Evolutionary conservation across 2,888 invertebrate genomes (phyloP), one percentile per base, ranked within the genome.

Genomic region (Euspilapteryx auroguttella): DNA sequence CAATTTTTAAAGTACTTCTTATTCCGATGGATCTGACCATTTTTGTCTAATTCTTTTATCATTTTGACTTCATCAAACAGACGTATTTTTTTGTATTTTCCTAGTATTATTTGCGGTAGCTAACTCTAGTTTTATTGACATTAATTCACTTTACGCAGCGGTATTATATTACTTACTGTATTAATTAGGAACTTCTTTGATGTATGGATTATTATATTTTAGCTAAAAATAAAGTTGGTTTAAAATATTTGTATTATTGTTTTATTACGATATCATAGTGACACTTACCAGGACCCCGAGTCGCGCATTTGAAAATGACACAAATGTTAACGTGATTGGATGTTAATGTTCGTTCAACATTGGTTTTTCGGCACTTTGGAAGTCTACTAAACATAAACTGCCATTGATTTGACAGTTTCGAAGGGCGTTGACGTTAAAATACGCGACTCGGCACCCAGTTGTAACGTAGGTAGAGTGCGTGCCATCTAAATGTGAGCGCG

Each of bases 191-290:
- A 57, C 71, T 71, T 66, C 69, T 68, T 73, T 69, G 68, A 73
- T 73, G 73, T 75, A 73, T 73, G 71, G 56, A 75, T 73, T 69
- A 73, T 71, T 73, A 75, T 73, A 73, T 75, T 73, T 73, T 75
- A 75, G 75, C 73, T 75, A 75, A 71, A 71, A 73, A 73, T 73
- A 75, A 73, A 75, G 73, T 75, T 73, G 73, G 69, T 75, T 73
- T 75, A 69, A 73, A 69, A 64, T 57, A 63, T 37, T 36, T 33
- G 15, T 38, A 20, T 31, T 49, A 49, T 57, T 64, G 63, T 39
- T 62, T 62, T 17, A 17, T 17, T 17, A 6, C 5, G 8, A 17
- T 17, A 17, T 8, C 17, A 6, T 17, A 17, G 17, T 17, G 8
- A 17, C 17, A 17, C 17, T 17, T 17, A n/a, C n/a, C n/a, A n/a